A percentile compares a stretch with the other conserved stretches of the same genome.
Evolutionary conservation across 1,140 invertebrate species (phyloP).

Genomic region (Bathynomus jamesi): DNA sequence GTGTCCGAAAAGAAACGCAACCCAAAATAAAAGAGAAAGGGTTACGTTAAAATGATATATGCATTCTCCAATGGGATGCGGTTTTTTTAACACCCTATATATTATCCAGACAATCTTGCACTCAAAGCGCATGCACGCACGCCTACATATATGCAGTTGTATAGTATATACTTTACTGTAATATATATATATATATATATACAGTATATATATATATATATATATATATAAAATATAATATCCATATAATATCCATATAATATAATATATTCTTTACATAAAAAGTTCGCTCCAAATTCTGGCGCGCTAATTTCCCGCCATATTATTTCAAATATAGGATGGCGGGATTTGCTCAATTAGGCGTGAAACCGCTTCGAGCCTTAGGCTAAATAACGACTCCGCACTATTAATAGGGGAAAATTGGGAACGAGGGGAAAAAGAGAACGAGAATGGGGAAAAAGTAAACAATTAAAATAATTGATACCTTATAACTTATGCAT

Average conservation of each 20-base stretch:
- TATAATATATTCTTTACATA: not conserved
- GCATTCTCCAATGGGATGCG: no score
- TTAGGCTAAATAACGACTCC: not conserved
- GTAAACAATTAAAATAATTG: not conserved
- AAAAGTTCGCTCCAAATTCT: not conserved
- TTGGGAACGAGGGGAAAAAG: not conserved
- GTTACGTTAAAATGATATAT: no score
- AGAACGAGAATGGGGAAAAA: not conserved
- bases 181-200: not conserved
- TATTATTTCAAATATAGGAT: not conserved
- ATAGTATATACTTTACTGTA: not conserved
- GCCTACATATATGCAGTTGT: no score
- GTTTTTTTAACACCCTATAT: no score
- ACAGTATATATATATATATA: not conserved
- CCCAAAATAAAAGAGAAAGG: no score
- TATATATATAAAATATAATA: not conserved
- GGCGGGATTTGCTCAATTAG: not conserved
- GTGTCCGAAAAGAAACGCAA: no score
- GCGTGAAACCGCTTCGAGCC: not conserved
- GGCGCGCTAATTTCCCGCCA: not conserved
- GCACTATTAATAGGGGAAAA: not conserved
- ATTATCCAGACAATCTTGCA: no score
- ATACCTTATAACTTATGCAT: not conserved
- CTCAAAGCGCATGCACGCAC: no score
- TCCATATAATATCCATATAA: not conserved